These are phyloP conservation scores for Drosophila sturtevanti DNA, from an alignment of 1,140 invertebrate species.

Conservation along the genomic window DNA sequence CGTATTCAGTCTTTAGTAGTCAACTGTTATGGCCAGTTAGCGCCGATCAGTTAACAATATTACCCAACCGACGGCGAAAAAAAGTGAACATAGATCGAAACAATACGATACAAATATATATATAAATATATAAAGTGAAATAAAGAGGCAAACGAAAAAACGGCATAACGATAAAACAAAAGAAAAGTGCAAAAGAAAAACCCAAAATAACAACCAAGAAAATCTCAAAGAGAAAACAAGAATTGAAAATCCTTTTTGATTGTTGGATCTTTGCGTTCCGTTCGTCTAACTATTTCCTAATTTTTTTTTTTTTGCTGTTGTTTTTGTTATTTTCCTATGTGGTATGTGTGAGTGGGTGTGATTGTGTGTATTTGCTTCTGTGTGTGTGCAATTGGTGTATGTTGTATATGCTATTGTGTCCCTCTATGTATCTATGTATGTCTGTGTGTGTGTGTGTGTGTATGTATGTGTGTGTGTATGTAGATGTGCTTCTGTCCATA, in stretches of 20 bases:
- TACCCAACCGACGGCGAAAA: neutral
- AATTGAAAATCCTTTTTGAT: slow-evolving; percentile 41
- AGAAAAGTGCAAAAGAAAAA: neutral
- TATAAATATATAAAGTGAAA: neutral
- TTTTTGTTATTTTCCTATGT: neutral
- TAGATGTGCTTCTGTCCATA: slow-evolving; percentile 19
- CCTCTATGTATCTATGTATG: neutral
- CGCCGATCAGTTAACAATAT: neutral
- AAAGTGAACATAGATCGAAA: neutral
- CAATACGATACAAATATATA: too few species aligned
- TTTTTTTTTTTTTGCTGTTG: slow-evolving; percentile 52
- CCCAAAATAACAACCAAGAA: neutral
- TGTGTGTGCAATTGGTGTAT: too few species aligned
- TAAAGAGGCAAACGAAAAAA: neutral
- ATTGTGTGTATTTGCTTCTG: slow-evolving; percentile 48
- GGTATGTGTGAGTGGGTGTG: too few species aligned
- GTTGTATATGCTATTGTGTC: neutral
- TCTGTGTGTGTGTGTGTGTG: slow-evolving; percentile 45
- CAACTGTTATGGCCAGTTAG: slow-evolving; percentile 12
- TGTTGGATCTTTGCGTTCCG: slow-evolving; percentile 35
- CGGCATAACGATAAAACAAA: neutral
- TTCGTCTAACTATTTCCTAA: neutral
- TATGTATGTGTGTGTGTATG: slow-evolving; percentile 26
- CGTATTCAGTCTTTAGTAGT: neutral
- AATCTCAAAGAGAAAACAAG: neutral